A percentile compares a stretch with the other conserved stretches of the same genome.
These are phyloP conservation scores for Drosophila phalerata DNA, from an alignment of 2,888 invertebrate species.

Conservation along the genomic window DNA sequence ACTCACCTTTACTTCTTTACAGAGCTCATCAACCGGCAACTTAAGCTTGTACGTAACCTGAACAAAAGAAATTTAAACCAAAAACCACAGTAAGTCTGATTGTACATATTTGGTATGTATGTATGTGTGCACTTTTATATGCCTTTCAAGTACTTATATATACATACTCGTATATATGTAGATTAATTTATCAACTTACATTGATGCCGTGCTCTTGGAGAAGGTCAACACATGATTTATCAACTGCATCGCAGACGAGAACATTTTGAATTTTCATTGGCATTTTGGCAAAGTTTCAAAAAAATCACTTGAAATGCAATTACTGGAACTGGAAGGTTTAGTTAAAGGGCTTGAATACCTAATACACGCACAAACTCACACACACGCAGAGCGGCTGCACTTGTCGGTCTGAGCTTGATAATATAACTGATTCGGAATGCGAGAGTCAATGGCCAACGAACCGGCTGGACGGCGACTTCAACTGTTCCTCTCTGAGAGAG, in stretches of 20 bases:
- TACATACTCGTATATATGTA: not conserved
- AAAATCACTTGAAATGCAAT: slow-evolving; percentile 11
- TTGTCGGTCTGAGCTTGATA: slow-evolving; percentile 40
- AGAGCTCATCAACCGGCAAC: slow-evolving; percentile 91
- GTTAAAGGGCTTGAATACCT: slow-evolving; percentile 10
- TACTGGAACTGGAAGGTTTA: not conserved
- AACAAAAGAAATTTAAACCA: slow-evolving; percentile 33
- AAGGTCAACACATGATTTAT: slow-evolving; percentile 93
- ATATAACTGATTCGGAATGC: slow-evolving; percentile 56
- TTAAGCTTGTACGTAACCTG: slow-evolving; percentile 90
- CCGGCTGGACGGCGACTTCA: slow-evolving; percentile 28
- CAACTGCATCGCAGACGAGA: slow-evolving; percentile 97
- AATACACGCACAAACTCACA: slow-evolving; percentile 8
- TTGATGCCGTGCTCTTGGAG: slow-evolving; percentile 91
- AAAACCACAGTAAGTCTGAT: slow-evolving; percentile 12
- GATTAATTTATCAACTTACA: slow-evolving; percentile 86
- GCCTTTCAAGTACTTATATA: not conserved
- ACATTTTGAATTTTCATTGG: slow-evolving; percentile 91
- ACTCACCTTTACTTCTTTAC: slow-evolving; percentile 93
- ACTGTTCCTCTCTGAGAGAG: slow-evolving; percentile 2
- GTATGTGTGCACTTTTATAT: slow-evolving; percentile 3
- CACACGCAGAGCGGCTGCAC: slow-evolving; percentile 27
- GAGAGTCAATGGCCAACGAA: slow-evolving; percentile 31
- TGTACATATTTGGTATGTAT: not conserved
- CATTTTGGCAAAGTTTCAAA: slow-evolving; percentile 81